Conservation (phyloP, 2,888 invertebrate genomes). For the Carcina quercana region DNA sequence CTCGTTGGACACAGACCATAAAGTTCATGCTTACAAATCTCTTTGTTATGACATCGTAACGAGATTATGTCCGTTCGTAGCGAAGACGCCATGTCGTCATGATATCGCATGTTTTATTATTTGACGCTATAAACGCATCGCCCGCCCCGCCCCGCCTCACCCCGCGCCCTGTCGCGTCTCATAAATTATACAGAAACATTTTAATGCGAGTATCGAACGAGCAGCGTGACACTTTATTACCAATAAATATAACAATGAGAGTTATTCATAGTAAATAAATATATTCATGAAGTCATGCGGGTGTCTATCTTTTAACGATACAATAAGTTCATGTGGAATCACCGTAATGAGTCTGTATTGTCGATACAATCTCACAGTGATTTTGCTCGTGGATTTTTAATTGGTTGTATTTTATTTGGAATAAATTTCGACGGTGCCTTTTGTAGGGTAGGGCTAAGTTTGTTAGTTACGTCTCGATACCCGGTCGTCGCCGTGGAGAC, state of each 20-base stretch:
- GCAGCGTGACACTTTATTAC: conserved; percentile 45
- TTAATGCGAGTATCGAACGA: conserved; percentile 47
- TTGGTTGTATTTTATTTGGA: conserved; percentile 1
- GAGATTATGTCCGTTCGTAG: conserved; percentile 69
- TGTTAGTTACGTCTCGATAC: conserved; percentile 8
- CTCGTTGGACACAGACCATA: conserved; percentile 72
- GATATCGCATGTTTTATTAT: conserved; percentile 65
- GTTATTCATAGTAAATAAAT: conserved; percentile 41
- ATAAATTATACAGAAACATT: conserved; percentile 54
- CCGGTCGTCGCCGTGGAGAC: conserved; percentile 2
- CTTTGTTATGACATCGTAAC: conserved; percentile 74
- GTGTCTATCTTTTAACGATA: conserved; percentile 34
- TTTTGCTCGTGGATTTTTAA: no score
- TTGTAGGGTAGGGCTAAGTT: conserved; percentile 6
- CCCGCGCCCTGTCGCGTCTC: conserved; percentile 21
- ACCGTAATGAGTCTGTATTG: conserved; percentile 21
- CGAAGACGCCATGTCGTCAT: conserved; percentile 61
- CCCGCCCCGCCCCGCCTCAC: no score
- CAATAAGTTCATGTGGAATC: conserved; percentile 22
- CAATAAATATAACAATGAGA: conserved; percentile 50
- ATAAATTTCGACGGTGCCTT: background rate
- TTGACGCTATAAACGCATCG: conserved; percentile 52
- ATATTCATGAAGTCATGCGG: conserved; percentile 45
- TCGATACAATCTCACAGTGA: conserved; percentile 5
- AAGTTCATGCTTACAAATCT: conserved; percentile 74